phyloP scores from a whole-genome alignment of 1,140 invertebrate species.

The Hylyphantes graminicola region DNA sequence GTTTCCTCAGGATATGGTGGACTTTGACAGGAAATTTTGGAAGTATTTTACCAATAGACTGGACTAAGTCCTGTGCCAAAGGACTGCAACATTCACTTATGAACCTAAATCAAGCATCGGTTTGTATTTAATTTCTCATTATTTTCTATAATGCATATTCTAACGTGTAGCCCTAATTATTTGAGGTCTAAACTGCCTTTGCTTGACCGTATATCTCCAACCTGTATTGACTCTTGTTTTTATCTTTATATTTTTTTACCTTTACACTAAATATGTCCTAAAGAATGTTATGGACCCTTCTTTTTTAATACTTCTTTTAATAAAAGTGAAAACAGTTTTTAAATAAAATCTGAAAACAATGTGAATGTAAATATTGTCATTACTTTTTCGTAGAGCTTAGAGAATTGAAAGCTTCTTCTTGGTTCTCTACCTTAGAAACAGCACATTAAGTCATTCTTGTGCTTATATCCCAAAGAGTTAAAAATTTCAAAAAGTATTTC shows the following conservation, averaged over 20 bases:
- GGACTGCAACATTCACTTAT: conserved; percentile 93
- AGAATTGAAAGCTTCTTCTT: no score
- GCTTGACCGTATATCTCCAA: no score
- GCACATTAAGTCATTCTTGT: no score
- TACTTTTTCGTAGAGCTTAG: no score
- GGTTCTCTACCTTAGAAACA: no score
- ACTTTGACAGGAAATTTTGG: conserved; percentile 99
- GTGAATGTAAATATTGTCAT: no score
- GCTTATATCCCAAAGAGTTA: no score
- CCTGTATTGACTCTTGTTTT: background rate
- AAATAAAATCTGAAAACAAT: no score
- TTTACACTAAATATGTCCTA: background rate
- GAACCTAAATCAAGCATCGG: conserved; percentile 79
- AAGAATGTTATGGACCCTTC: background rate
- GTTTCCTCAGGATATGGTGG: conserved; percentile 97
- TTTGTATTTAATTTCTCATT: conserved; percentile 3
- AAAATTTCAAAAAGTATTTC: no score
- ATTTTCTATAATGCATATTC: background rate
- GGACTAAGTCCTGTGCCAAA: conserved; percentile 97
- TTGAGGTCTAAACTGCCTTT: no score
- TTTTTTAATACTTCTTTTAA: background rate
- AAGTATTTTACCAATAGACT: conserved; percentile 98
- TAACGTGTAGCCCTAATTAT: no score
- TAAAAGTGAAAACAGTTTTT: no score
- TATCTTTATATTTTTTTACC: background rate